Evolutionary conservation across 1,140 invertebrate genomes (phyloP), one percentile per base, ranked within the genome.

Genomic region (Lethrus apterus): DNA sequence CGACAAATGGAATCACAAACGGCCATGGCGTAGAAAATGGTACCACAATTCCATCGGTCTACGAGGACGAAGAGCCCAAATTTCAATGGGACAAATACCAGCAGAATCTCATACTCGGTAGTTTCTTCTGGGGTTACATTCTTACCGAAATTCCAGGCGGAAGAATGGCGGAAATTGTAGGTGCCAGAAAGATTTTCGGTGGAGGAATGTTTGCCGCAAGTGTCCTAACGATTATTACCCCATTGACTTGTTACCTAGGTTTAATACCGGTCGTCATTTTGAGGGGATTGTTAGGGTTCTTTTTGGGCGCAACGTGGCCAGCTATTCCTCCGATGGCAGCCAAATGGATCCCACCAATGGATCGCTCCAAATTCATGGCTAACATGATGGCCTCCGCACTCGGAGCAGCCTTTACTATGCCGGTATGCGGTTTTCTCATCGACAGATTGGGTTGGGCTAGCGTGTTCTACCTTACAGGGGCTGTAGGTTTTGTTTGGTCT

Each of bases 121-220:
- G 81, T 50, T 93, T 93, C 73, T 93, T 89, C 72, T 89, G 87
- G 83, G 90, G 90, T 3, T 93, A 93, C 66, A 77, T 93, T 7
- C 72, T 86, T 20, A 91, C 89, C 26, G 91, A 92, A 66, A 67
- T 94, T 30, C 88, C 90, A 0, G 91, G 89, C 5, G 89, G 89
- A 3, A 74, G 87, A 41, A 66, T 93, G 23, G 85, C 87, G 9
- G 89, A 93, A 60, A 64, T 86, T 19, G 75, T 89, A 36, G 87
- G 89, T n/a, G 82, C 84, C 2, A 81, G 82, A 68, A 77, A 76
- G 31, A 82, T 93, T 9, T 90, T 93, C 55, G 88, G 86, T 32
- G 81, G 83, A 60, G 87, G 87, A 35, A 90, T 93, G 73, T 66
- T 93, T 17, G 64, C 83, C 18, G 87, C 90, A 30, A 89, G 86